Base-by-base conservation (phyloP, 1,140 invertebrate genomes). In the Trypoxylus dichotomus region DNA sequence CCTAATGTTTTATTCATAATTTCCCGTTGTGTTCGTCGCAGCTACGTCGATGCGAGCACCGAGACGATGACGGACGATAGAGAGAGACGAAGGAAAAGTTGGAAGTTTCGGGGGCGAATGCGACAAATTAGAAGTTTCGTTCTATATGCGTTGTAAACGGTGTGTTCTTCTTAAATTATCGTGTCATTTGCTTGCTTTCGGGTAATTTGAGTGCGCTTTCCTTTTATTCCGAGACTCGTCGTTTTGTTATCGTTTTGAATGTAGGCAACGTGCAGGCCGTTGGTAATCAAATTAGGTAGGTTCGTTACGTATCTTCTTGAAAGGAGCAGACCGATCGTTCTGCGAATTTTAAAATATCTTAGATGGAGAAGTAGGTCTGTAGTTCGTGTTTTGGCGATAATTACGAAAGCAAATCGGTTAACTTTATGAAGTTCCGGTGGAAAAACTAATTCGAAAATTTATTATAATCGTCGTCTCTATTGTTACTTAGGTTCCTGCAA, bases 1-100 rank as follows among this genome's bases (percentile, higher is more conserved):
- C 58, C 19, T 63, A 27, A 63, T 63, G 58, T 63, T 63, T 63
- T 63, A 63, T 63, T 63, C 58, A 63, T 63, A 63, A 63, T 63
- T 63, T 15, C 3, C 54, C 3, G 19, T 21, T 21, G 58, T n/a
- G 58, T 63, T 63, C 19, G 15, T n/a, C 58, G 43, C 10, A 47
- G 43, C 47, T 21, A 19, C 19, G 58, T 63, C 58, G 58, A 63
- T 63, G 19, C 2, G 13, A 13, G 32, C 2, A 32, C 32, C 58
- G 58, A 63, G 11, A 3, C 19, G 43, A 47, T 47, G 11, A 13
- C 10, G 15, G 2, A 47, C 1, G 43, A 47, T 2, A 13, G 43
- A 47, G 1, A 13, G 43, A 47, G 43, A 47, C 11, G 11, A 2
- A 1, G 43, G 11, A 2, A 13, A 47, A 47, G 3, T n/a, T 63